Base-by-base conservation (phyloP, 2,797 vertebrate species). In the Pterois miles region DNA sequence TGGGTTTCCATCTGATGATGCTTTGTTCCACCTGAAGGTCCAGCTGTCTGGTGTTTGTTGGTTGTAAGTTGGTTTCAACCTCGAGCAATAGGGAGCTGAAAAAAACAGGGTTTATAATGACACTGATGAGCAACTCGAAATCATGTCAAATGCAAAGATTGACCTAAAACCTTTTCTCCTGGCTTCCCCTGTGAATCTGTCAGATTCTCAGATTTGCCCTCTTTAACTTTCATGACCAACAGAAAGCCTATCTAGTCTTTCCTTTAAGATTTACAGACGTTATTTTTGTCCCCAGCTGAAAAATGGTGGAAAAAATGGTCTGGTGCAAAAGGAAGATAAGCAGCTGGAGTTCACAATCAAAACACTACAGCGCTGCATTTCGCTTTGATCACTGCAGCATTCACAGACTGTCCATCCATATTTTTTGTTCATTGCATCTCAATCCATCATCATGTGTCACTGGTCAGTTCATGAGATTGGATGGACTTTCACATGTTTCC, bases 1-100 rank as follows among this genome's bases (percentile, higher is more conserved):
- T 43, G 9, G 11, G 14, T 53, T 58, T 23, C 27, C 18, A 43
- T n/a, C 29, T 12, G 20, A 33, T 1, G 59, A 16, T 2, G 10
- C 12, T 64, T 16, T 16, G 80, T 0, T 0, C 82, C 33, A 48
- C 27, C 33, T 23, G 59, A 27, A 85, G 76, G 54, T 65, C 59
- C 71, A 71, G 4, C 8, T 22, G 14, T 54, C 16, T 6, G 18
- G 8, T 50, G 46, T 36, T 36, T 31, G 34, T 16, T 0, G 6
- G 4, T 6, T 20, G 6, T 38, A 57, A 57, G 58, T 38, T 1
- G 69, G 43, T 62, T 69, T 93, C 87, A 93, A 69, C 93, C 90
- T 80, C 78, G 83, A 72, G 83, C 46, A 66, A 85, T 71, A 43
- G 94, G 88, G 38, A 95, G 84, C 94, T 96, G 90, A 25, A 80